phyloP scores from a whole-genome alignment of 2,797 vertebrate genomes.

The Notolabrus celidotus region DNA sequence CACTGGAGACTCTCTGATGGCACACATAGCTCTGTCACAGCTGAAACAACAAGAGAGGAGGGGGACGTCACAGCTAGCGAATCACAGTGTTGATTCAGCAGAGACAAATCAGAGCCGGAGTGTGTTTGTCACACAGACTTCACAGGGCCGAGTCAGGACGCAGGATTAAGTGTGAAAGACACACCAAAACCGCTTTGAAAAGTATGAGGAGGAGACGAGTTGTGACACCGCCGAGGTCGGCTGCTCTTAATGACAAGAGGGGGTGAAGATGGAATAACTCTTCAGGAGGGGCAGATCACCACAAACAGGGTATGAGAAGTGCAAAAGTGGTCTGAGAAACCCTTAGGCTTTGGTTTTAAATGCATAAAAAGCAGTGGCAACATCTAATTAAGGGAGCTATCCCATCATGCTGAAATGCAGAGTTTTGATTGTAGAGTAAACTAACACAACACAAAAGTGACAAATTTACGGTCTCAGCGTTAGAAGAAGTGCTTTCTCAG shows the following conservation, averaged over 20 bases:
- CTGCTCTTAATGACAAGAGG: conserved; percentile 53
- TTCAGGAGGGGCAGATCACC: conserved; percentile 52
- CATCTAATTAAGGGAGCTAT: conserved; percentile 63
- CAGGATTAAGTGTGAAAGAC: conserved; percentile 70
- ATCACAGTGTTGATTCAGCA: conserved; percentile 42
- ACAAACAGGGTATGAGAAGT: conserved; percentile 40
- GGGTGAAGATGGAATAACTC: conserved; percentile 35
- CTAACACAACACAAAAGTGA: conserved; percentile 54
- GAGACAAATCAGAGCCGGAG: conserved; percentile 31
- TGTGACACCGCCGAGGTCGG: conserved; percentile 45
- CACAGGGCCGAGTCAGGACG: conserved; percentile 39
- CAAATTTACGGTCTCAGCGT: conserved; percentile 59
- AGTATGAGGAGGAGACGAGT: conserved; percentile 47
- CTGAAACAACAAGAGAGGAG: conserved; percentile 68
- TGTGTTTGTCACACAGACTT: conserved; percentile 52
- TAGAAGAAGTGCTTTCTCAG: conserved; percentile 44
- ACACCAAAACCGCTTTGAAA: conserved; percentile 55
- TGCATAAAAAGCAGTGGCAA: too few species aligned
- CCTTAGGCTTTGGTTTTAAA: too few species aligned
- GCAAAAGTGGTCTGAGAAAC: conserved; percentile 56
- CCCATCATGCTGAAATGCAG: conserved; percentile 49
- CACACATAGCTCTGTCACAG: conserved; percentile 49
- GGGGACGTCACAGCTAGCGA: conserved; percentile 26
- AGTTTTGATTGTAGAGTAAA: conserved; percentile 71
- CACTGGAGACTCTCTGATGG: conserved; percentile 7